Conservation (phyloP, 2,888 invertebrate genomes). For the Belgica antarctica region DNA sequence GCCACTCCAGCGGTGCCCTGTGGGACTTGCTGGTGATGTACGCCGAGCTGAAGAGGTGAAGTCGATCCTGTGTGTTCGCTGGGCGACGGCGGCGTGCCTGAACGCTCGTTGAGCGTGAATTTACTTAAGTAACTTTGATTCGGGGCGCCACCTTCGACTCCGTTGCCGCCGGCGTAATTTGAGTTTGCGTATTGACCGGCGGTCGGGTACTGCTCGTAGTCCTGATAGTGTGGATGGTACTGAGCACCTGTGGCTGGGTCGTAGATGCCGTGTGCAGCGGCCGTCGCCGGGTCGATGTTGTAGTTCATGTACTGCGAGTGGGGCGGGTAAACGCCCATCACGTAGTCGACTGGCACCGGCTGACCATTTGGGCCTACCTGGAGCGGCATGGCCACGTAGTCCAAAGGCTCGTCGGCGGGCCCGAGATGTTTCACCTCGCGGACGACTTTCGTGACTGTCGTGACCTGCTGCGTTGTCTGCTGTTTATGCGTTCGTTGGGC, state of each 20-base stretch:
- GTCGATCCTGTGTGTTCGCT: conserved; percentile 61
- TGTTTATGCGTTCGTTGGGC: conserved; percentile 65
- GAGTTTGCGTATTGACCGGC: conserved; percentile 55
- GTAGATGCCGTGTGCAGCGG: conserved; percentile 47
- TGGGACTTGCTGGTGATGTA: conserved; percentile 50
- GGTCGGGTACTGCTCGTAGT: conserved; percentile 60
- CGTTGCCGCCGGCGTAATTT: conserved; percentile 48
- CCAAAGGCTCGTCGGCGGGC: conserved; percentile 57
- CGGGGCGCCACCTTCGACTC: conserved; percentile 44
- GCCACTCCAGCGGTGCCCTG: conserved; percentile 52
- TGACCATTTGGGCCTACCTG: conserved; percentile 57
- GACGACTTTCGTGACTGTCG: conserved; percentile 68
- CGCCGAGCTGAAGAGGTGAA: conserved; percentile 56
- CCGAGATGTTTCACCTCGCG: conserved; percentile 63
- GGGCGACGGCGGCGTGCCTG: conserved; percentile 59
- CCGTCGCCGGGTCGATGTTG: conserved; percentile 48
- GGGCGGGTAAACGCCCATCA: conserved; percentile 51
- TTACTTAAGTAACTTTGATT: conserved; percentile 52
- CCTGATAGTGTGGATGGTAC: conserved; percentile 57
- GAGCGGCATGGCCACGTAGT: conserved; percentile 58
- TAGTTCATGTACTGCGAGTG: conserved; percentile 56
- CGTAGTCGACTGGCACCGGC: conserved; percentile 58
- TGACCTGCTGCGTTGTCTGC: conserved; percentile 68
- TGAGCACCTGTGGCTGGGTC: conserved; percentile 48
- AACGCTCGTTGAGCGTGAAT: conserved; percentile 54